Percentiles rank a stretch among this genome's conserved stretches.
Conservation (phyloP, 2,113 vertebrate genomes). For the Scopus umbretta region DNA sequence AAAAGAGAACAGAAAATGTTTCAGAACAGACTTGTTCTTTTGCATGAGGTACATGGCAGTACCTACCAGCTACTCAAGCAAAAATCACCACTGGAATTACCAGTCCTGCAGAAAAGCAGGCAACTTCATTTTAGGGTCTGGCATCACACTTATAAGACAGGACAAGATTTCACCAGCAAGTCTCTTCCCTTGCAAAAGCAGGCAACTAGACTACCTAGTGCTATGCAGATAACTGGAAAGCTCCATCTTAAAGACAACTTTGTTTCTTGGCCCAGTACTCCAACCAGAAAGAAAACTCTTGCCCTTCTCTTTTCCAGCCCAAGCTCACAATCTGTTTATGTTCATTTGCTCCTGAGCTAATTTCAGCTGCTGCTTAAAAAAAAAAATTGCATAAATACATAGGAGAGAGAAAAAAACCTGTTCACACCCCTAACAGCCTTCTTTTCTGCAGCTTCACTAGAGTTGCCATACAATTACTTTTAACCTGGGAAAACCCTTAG, state of each 20-base stretch:
- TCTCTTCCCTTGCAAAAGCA: accelerated
- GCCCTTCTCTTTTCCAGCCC: not conserved
- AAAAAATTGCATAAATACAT: not conserved
- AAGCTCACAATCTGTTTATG: not conserved
- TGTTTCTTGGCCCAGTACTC: not conserved
- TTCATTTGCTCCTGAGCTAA: not conserved
- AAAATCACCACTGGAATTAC: not conserved
- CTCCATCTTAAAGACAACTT: not conserved
- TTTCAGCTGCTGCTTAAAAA: not conserved
- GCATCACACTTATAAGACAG: not conserved
- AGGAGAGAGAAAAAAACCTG: not conserved
- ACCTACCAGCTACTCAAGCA: not conserved
- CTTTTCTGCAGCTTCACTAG: not conserved
- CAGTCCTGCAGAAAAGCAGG: not conserved
- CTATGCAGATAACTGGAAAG: not conserved
- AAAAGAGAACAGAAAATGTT: not conserved
- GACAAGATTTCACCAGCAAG: not conserved
- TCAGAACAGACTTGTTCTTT: not conserved
- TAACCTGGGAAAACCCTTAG: not conserved
- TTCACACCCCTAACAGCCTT: accelerated
- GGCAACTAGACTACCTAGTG: not conserved
- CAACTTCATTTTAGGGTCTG: not conserved
- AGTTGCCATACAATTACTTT: not conserved
- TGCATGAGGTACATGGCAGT: accelerated
- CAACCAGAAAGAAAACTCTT: not conserved